Conservation (phyloP, 2,888 invertebrate genomes). For the Acanthosepion lycidas region DNA sequence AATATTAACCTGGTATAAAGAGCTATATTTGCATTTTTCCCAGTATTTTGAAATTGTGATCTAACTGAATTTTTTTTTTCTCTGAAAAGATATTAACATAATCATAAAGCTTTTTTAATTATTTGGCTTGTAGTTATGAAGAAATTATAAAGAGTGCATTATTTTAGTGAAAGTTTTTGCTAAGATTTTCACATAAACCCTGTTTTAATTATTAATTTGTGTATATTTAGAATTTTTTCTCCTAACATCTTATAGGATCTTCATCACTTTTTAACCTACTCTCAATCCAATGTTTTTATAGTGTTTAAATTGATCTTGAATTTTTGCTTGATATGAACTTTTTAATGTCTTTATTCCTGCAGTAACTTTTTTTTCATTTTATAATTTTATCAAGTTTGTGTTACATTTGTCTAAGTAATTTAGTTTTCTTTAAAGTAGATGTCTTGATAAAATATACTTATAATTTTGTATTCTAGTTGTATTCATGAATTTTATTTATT, state of each 20-base stretch:
- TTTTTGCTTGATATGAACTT: not conserved
- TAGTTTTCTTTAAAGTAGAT: slow-evolving; percentile 23
- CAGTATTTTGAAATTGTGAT: not conserved
- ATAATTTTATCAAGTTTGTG: not conserved
- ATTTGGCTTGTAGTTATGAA: not conserved
- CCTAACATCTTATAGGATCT: not conserved
- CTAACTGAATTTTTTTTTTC: not conserved
- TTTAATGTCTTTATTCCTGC: not conserved
- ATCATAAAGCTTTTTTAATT: not conserved
- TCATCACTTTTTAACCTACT: not conserved
- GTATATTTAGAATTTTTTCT: not conserved
- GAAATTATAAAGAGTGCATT: not conserved
- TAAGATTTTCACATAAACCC: not conserved
- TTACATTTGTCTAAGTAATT: not conserved
- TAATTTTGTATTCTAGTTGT: not conserved
- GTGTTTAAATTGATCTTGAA: not conserved
- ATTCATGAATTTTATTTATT: not conserved
- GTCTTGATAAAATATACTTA: not conserved
- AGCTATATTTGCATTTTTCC: not conserved
- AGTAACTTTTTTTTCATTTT: not conserved
- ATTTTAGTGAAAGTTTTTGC: not conserved
- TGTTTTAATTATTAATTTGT: not conserved
- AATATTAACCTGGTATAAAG: not conserved
- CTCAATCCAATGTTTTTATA: not conserved
- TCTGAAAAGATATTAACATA: not conserved